A percentile compares a stretch with the other conserved stretches of the same genome.
phyloP scores from a whole-genome alignment of 1,140 invertebrate species.

The Rhagoletis pomonella region DNA sequence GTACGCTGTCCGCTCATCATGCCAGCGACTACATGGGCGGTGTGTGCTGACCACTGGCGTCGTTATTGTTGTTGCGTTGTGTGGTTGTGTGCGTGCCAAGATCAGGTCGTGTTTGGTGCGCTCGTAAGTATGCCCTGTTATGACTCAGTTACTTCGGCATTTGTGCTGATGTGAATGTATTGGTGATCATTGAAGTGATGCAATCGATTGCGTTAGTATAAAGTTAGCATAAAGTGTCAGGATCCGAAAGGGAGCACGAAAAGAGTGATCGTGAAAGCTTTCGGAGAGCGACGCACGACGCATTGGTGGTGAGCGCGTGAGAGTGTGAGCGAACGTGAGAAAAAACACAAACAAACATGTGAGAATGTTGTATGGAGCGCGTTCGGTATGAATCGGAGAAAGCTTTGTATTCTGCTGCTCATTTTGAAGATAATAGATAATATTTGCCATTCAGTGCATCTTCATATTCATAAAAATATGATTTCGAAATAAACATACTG shows the following conservation, averaged over 20 bases:
- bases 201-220: slow-evolving; percentile 58
- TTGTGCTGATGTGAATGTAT: neutral
- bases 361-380: neutral
- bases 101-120: neutral
- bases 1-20: slow-evolving; percentile 50
- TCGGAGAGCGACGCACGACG: neutral
- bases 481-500: too few relatives aligned
- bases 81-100: neutral
- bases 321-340: slow-evolving; percentile 35
- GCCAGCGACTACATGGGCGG: neutral
- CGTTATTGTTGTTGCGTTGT: neutral
- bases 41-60: neutral
- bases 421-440: neutral
- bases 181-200: slow-evolving; percentile 53
- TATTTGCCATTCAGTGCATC: neutral
- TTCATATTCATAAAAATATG: neutral
- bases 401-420: neutral
- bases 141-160: slow-evolving; percentile 32
- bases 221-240: slow-evolving; percentile 55
- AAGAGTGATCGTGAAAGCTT: slow-evolving; percentile 30
- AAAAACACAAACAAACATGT: neutral
- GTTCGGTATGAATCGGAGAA: neutral
- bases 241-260: neutral
- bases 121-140: neutral
- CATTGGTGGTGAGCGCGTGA: neutral